Conservation (phyloP, 1,140 invertebrate species). For the Lasioglossum albipes region DNA sequence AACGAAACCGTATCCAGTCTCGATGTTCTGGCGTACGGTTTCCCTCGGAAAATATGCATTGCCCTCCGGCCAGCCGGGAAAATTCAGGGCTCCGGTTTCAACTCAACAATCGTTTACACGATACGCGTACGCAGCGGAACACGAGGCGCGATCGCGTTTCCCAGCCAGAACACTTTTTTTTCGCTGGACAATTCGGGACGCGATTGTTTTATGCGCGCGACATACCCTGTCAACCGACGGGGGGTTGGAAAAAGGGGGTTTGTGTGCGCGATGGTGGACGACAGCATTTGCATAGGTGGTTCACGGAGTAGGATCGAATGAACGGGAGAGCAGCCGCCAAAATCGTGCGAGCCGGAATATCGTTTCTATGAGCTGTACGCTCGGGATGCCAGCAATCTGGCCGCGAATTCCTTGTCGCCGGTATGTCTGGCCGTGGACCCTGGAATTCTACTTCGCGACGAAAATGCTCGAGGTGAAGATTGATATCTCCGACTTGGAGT, state of each 20-base stretch:
- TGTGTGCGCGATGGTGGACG: no score
- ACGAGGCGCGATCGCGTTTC: neutral
- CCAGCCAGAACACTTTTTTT: neutral
- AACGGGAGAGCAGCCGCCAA: slow-evolving; percentile 13
- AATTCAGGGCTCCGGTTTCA: neutral
- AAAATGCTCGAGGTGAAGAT: slow-evolving; percentile 16
- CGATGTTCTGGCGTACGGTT: neutral
- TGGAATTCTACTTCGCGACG: slow-evolving; percentile 8
- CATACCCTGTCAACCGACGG: neutral
- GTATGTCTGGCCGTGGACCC: neutral
- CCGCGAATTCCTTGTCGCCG: slow-evolving; percentile 4
- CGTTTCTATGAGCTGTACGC: slow-evolving; percentile 16
- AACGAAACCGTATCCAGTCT: neutral
- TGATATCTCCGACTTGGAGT: slow-evolving; percentile 5
- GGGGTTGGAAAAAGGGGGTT: neutral
- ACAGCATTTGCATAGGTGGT: slow-evolving; percentile 19
- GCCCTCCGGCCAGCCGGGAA: neutral
- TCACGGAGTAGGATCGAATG: slow-evolving; percentile 1
- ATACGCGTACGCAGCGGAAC: neutral
- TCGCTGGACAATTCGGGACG: neutral
- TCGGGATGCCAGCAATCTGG: neutral
- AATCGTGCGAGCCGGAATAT: slow-evolving; percentile 13
- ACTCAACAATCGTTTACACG: slow-evolving; percentile 22
- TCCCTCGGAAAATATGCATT: neutral
- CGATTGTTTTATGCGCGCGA: slow-evolving; percentile 39